These are phyloP conservation scores for Rhynchopsitta pachyrhyncha DNA, from an alignment of 2,113 vertebrate species.

Conservation along the genomic window DNA sequence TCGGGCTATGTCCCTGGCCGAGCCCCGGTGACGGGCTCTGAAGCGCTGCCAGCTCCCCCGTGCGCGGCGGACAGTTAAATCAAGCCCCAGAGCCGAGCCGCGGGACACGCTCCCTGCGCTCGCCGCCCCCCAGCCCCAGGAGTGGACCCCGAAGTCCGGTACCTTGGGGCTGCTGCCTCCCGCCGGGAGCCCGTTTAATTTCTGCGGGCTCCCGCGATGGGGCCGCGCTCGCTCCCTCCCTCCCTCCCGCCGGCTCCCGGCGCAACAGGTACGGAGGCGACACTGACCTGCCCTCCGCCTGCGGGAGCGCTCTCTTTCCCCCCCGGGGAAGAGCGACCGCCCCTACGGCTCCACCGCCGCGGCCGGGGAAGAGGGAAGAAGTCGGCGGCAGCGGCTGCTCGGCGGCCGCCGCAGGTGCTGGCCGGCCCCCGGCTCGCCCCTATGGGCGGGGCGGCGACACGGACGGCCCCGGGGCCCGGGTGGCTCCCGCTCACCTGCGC, in stretches of 20 bases:
- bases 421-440: neutral
- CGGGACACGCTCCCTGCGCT: neutral
- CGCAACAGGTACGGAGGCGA: neutral
- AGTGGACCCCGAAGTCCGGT: neutral
- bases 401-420: neutral
- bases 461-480: neutral
- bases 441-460: neutral
- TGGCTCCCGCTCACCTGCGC: neutral
- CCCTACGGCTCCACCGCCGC: neutral
- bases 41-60: neutral
- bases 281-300: neutral
- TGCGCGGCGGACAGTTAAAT: neutral
- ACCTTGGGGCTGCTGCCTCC: neutral
- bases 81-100: neutral
- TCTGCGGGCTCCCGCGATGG: neutral
- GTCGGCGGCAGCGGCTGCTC: too few relatives aligned
- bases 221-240: neutral
- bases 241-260: neutral
- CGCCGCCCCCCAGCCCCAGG: neutral
- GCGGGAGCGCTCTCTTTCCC: neutral
- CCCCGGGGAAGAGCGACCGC: neutral
- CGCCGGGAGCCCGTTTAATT: neutral
- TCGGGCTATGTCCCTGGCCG: neutral
- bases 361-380: neutral
- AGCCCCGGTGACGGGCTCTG: neutral